Percentiles rank a stretch among this genome's conserved stretches.
Evolutionary conservation across 2,113 vertebrate species (phyloP).

Genomic region (Sterrhoptilus dennistouni): DNA sequence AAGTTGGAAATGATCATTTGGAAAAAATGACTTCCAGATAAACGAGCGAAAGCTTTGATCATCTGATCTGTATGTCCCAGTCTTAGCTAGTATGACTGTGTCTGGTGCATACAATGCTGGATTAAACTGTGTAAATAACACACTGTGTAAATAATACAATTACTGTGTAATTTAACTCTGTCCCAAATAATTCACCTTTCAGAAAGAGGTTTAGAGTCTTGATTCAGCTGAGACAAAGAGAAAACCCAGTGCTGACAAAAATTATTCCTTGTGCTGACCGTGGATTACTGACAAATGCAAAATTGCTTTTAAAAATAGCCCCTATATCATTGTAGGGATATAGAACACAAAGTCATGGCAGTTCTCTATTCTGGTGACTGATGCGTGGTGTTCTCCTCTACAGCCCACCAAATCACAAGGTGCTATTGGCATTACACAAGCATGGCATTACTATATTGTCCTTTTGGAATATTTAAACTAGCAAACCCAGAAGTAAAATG

Average conservation of each 20-base stretch:
- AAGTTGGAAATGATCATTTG: neutral
- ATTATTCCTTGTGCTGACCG: neutral
- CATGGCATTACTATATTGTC: neutral
- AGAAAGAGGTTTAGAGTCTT: neutral
- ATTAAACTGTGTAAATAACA: neutral
- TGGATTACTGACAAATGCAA: neutral
- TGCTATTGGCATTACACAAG: neutral
- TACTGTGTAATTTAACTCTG: neutral
- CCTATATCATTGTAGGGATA: neutral
- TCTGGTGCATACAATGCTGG: neutral
- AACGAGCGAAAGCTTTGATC: neutral
- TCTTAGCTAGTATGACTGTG: neutral
- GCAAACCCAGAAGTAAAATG: neutral
- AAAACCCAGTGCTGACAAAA: neutral
- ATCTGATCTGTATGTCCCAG: neutral
- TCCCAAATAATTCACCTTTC: neutral
- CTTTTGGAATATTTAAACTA: neutral
- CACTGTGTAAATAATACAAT: no score
- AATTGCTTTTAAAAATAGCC: neutral
- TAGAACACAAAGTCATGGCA: neutral
- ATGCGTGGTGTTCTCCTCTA: neutral
- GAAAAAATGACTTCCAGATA: neutral
- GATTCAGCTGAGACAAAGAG: neutral
- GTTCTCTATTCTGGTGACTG: neutral
- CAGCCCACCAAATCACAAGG: neutral